These are phyloP conservation scores for Hydroisotoma schaefferi DNA, from an alignment of 2,888 invertebrate species.

Conservation along the genomic window DNA sequence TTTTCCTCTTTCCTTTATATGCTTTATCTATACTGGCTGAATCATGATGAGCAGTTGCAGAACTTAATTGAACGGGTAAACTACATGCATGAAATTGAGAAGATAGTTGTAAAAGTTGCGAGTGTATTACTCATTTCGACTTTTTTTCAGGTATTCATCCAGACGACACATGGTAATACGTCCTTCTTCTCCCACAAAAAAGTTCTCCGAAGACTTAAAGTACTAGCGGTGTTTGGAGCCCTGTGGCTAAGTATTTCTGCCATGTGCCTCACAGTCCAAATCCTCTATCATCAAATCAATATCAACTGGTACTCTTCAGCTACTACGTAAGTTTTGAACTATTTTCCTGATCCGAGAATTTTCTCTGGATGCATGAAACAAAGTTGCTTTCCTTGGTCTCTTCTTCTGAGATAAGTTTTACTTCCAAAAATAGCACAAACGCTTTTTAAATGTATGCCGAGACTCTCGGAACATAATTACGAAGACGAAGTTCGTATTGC, in stretches of 20 bases:
- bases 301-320: background rate
- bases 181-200: slow-evolving; percentile 65
- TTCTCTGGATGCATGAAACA: too few relatives aligned
- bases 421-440: too few relatives aligned
- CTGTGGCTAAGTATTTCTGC: slow-evolving; percentile 68
- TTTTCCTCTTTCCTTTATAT: slow-evolving; percentile 70
- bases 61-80: slow-evolving; percentile 74
- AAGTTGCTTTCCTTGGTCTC: too few relatives aligned
- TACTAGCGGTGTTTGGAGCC: slow-evolving; percentile 66
- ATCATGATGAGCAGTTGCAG: slow-evolving; percentile 77
- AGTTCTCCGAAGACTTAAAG: slow-evolving; percentile 68
- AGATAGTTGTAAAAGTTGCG: background rate
- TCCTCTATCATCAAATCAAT: slow-evolving; percentile 14
- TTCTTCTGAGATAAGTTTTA: too few relatives aligned
- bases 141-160: slow-evolving; percentile 64
- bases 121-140: too few relatives aligned
- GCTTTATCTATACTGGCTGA: slow-evolving; percentile 67
- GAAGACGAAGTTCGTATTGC: too few relatives aligned
- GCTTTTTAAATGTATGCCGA: too few relatives aligned
- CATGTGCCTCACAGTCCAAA: slow-evolving; percentile 59
- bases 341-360: too few relatives aligned
- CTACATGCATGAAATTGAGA: background rate
- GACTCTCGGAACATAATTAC: too few relatives aligned
- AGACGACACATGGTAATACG: slow-evolving; percentile 67
- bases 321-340: background rate